Percentiles rank a stretch among this genome's conserved stretches.
Evolutionary conservation across 2,113 vertebrate species (phyloP).

Genomic region (Grammomys dolichurus): DNA sequence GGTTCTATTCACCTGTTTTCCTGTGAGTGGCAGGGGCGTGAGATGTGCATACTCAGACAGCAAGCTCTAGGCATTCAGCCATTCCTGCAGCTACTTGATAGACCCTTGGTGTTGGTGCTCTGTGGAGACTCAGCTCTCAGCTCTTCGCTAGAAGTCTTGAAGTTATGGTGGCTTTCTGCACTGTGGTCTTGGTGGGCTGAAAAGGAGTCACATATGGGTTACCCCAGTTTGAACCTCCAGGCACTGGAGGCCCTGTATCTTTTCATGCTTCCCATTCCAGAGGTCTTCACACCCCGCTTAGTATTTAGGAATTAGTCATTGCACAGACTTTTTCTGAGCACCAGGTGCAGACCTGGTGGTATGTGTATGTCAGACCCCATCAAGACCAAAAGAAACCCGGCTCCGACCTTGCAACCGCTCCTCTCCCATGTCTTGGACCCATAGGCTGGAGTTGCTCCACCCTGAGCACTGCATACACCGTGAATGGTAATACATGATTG

Average conservation of each 20-base stretch:
- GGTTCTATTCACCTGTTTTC: neutral
- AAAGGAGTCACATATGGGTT: neutral
- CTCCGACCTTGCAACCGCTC: neutral
- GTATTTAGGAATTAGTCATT: neutral
- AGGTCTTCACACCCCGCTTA: neutral
- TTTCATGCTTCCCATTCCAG: neutral
- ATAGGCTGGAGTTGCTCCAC: neutral
- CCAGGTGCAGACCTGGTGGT: neutral
- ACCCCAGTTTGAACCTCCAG: neutral
- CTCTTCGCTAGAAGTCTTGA: no score
- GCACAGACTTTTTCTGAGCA: neutral
- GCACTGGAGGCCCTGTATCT: neutral
- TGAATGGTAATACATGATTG: neutral
- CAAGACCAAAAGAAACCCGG: neutral
- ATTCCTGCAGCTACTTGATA: neutral
- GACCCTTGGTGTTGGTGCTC: no score
- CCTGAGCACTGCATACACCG: neutral
- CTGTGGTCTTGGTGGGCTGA: neutral
- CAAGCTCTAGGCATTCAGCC: neutral
- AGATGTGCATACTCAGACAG: neutral
- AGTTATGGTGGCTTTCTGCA: neutral
- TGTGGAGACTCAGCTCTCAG: neutral
- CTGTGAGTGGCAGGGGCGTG: neutral
- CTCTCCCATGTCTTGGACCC: neutral
- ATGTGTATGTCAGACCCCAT: neutral